Conservation (phyloP, 1,140 invertebrate species). For the Trigoniulus corallinus region DNA sequence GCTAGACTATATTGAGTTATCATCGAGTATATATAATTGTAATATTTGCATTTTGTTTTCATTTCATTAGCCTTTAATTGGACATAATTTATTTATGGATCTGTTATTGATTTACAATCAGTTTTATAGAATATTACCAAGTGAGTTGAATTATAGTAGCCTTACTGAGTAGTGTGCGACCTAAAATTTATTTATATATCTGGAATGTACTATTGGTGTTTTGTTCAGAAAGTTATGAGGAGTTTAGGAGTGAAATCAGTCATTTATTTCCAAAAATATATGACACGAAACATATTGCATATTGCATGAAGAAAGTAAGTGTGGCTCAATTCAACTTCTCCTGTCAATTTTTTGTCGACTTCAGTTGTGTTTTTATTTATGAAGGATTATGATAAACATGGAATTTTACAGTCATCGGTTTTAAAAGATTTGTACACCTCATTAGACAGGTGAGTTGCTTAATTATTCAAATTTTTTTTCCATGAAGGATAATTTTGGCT, state of each 20-base stretch:
- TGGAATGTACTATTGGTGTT: too few relatives aligned
- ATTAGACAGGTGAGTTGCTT: not conserved
- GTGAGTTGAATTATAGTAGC: slow-evolving; percentile 20
- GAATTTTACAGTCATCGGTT: not conserved
- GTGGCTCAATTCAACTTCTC: not conserved
- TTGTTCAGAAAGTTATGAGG: slow-evolving; percentile 36
- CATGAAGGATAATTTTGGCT: not conserved
- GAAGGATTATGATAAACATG: too few relatives aligned
- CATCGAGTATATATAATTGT: not conserved
- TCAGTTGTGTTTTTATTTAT: too few relatives aligned
- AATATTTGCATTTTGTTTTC: not conserved
- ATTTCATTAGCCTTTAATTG: slow-evolving; percentile 39
- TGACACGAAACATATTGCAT: slow-evolving; percentile 53
- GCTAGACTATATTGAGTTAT: not conserved
- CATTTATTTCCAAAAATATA: slow-evolving; percentile 45
- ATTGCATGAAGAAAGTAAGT: slow-evolving; percentile 20
- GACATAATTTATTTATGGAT: slow-evolving; percentile 56
- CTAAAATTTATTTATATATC: slow-evolving; percentile 10
- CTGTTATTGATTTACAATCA: slow-evolving; percentile 49
- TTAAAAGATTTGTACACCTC: not conserved
- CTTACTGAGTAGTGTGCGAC: not conserved
- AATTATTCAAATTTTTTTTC: not conserved
- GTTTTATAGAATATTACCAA: slow-evolving; percentile 47
- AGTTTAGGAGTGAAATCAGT: slow-evolving; percentile 45
- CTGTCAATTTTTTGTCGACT: too few relatives aligned